phyloP scores from a whole-genome alignment of 2,888 invertebrate species.

The Ophion costatus region DNA sequence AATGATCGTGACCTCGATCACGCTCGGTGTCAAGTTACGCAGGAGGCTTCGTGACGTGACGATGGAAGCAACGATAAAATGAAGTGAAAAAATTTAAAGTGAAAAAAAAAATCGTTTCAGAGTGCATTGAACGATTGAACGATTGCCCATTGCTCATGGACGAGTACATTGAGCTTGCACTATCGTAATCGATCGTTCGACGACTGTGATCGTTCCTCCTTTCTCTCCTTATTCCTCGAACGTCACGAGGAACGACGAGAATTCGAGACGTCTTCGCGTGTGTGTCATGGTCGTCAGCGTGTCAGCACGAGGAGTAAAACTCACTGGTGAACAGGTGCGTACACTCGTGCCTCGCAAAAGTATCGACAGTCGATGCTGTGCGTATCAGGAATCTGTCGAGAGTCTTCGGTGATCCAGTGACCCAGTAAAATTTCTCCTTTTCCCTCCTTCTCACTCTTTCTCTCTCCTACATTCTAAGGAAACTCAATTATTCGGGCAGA shows the following conservation, averaged over 20 bases:
- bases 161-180: constrained; percentile 33
- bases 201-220: constrained; percentile 71
- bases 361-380: constrained; percentile 53
- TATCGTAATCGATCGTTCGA: constrained; percentile 66
- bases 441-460: not conserved
- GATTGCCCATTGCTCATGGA: constrained; percentile 25
- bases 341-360: constrained; percentile 43
- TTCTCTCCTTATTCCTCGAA: constrained; percentile 76
- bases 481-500: constrained; percentile 22
- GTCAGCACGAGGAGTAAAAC: constrained; percentile 5
- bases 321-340: constrained; percentile 38
- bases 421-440: constrained; percentile 70
- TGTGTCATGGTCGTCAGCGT: not conserved
- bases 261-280: not conserved
- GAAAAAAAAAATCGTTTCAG: constrained; percentile 21
- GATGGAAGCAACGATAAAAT: not conserved
- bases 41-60: not conserved
- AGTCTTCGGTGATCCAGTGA: constrained; percentile 75
- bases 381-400: constrained; percentile 58
- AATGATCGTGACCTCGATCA: constrained; percentile 45
- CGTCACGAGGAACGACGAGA: constrained; percentile 51
- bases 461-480: not conserved
- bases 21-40: constrained; percentile 8
- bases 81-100: not conserved
- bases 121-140: constrained; percentile 58